A percentile compares a stretch with the other conserved stretches of the same genome.
Conservation (phyloP, 2,888 invertebrate species). For the Stenotaenia linearis region DNA sequence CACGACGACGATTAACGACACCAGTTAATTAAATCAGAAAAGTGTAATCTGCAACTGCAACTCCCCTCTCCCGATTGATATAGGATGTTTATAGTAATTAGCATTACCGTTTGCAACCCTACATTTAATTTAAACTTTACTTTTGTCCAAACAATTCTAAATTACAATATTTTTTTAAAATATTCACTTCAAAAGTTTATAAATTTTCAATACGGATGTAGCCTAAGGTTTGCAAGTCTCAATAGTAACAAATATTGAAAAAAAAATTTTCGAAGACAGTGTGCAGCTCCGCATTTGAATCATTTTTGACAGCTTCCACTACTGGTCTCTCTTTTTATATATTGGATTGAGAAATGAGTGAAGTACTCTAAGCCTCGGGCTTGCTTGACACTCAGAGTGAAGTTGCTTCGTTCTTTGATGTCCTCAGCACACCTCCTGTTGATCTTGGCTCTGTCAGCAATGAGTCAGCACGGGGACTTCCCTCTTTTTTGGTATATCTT, state of each 20-base stretch:
- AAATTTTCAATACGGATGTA: neutral
- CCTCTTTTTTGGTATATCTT: neutral
- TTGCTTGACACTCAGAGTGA: neutral
- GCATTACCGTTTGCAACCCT: neutral
- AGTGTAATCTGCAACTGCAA: constrained; percentile 10
- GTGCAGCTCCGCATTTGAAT: neutral
- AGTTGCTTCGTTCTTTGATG: constrained; percentile 17
- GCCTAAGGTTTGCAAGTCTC: neutral
- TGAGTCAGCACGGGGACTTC: constrained; percentile 24
- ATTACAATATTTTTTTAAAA: neutral
- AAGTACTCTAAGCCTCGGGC: constrained; percentile 10
- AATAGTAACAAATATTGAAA: neutral
- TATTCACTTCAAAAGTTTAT: neutral
- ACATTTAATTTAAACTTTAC: neutral
- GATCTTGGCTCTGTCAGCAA: constrained; percentile 26
- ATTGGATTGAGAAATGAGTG: constrained; percentile 26
- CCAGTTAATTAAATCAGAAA: constrained; percentile 26
- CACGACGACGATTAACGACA: constrained; percentile 15
- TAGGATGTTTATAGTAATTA: constrained; percentile 16
- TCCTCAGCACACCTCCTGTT: constrained; percentile 24
- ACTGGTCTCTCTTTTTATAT: constrained; percentile 3
- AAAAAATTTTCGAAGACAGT: neutral
- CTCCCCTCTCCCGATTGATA: neutral
- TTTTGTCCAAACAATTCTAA: neutral
- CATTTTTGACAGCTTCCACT: constrained; percentile 1